Percentiles rank a stretch among this genome's conserved stretches.
Conservation (phyloP, 2,113 vertebrate genomes). For the Hemiprocne comata region DNA sequence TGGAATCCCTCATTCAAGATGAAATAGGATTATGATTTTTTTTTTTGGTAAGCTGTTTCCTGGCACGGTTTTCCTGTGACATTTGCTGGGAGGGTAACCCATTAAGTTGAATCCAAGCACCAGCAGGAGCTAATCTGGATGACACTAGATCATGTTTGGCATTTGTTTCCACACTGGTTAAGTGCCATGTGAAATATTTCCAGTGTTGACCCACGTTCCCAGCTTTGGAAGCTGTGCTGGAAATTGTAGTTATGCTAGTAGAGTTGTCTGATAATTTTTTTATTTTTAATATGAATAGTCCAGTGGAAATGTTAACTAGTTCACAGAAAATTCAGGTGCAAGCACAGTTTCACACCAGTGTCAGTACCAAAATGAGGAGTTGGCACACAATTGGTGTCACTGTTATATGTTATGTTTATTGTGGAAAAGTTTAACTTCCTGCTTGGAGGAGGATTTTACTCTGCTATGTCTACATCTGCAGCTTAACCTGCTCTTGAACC, state of each 20-base stretch:
- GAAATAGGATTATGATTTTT: neutral
- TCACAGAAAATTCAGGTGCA: constrained; percentile 32
- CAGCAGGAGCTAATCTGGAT: constrained; percentile 60
- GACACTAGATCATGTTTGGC: constrained; percentile 58
- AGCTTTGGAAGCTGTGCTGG: constrained; percentile 49
- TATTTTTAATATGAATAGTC: neutral
- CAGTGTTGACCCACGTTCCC: constrained; percentile 52
- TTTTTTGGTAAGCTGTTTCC: neutral
- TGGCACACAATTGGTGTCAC: neutral
- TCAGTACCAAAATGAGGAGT: neutral
- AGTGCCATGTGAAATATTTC: constrained; percentile 63
- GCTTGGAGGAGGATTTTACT: neutral
- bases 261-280: neutral
- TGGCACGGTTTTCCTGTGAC: constrained; percentile 48
- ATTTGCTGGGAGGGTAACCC: constrained; percentile 55
- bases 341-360: constrained; percentile 1
- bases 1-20: constrained; percentile 34
- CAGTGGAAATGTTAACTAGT: constrained; percentile 17
- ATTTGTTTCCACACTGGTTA: constrained; percentile 46
- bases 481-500: neutral
- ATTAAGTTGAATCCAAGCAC: constrained; percentile 52
- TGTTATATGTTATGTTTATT: neutral
- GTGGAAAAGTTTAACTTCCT: neutral
- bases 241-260: constrained; percentile 26
- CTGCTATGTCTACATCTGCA: neutral